Evolutionary conservation across 2,797 vertebrate genomes (phyloP).

Genomic region (Lemur catta): DNA sequence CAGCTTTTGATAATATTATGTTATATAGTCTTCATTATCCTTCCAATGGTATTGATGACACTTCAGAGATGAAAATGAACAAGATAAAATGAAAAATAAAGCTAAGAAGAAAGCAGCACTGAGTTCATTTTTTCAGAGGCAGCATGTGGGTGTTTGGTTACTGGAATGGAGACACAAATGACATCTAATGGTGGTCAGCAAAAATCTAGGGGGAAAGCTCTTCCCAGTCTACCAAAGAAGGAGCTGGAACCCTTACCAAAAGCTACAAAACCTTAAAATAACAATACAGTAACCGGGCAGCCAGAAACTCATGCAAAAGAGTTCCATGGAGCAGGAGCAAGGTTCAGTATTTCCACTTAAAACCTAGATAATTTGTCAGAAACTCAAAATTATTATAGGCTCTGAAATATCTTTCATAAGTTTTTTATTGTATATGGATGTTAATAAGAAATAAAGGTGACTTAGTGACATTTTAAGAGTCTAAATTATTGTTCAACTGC

Average conservation of each 20-base stretch:
- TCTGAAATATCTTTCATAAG: background rate
- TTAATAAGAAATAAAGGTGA: background rate
- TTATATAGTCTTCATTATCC: constrained; percentile 38
- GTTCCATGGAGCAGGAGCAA: background rate
- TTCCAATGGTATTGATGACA: constrained; percentile 17
- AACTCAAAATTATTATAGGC: background rate
- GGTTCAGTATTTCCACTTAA: background rate
- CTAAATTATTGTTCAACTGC: background rate
- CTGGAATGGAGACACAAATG: background rate
- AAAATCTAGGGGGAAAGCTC: background rate
- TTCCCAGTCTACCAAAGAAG: background rate
- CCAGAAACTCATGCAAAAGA: background rate
- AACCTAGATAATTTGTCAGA: background rate
- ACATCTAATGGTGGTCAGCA: background rate
- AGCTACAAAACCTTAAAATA: background rate
- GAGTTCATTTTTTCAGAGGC: background rate
- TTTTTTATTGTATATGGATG: background rate
- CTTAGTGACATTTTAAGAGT: background rate
- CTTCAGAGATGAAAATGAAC: constrained; percentile 50
- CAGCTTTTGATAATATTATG: constrained; percentile 39
- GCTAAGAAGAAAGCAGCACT: background rate
- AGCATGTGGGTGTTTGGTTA: background rate
- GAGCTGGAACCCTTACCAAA: background rate
- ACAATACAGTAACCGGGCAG: background rate
- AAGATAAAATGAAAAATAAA: constrained; percentile 56